phyloP scores from a whole-genome alignment of 2,888 invertebrate species.

The Polydrusus cervinus region DNA sequence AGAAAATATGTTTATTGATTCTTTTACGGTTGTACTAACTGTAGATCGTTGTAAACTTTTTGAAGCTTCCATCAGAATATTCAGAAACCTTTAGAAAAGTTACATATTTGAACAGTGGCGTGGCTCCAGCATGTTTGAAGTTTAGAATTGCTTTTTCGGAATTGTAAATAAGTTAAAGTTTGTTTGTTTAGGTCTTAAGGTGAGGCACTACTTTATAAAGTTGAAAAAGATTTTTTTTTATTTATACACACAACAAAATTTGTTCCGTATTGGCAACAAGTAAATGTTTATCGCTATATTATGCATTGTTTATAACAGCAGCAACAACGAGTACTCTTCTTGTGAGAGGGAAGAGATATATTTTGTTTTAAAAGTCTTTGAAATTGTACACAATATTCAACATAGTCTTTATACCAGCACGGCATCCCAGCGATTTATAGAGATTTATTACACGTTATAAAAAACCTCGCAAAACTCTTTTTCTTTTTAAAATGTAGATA shows the following conservation, averaged over 20 bases:
- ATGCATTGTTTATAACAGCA: too few relatives aligned
- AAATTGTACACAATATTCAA: too few relatives aligned
- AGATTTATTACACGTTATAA: not conserved
- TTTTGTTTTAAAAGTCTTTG: too few relatives aligned
- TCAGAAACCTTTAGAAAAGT: constrained; percentile 27
- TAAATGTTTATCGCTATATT: not conserved
- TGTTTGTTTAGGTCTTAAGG: constrained; percentile 36
- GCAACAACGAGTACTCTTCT: too few relatives aligned
- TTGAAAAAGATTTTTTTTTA: constrained; percentile 8
- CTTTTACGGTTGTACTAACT: not conserved
- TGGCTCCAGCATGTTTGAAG: constrained; percentile 28
- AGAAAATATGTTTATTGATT: not conserved
- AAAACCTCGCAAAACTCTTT: constrained; percentile 1
- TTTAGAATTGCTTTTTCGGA: constrained; percentile 34
- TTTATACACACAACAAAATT: not conserved
- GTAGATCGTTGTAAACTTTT: constrained; percentile 13
- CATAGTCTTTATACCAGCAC: not conserved
- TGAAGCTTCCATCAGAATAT: constrained; percentile 20
- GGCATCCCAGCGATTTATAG: not conserved
- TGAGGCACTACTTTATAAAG: constrained; percentile 16
- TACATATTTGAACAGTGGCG: constrained; percentile 36
- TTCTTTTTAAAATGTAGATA: constrained; percentile 13
- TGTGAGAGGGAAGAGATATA: too few relatives aligned
- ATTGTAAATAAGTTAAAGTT: constrained; percentile 34
- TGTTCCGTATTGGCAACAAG: not conserved